Evolutionary conservation across 2,888 invertebrate genomes (phyloP).

Genomic region (Stenodema calcarata): DNA sequence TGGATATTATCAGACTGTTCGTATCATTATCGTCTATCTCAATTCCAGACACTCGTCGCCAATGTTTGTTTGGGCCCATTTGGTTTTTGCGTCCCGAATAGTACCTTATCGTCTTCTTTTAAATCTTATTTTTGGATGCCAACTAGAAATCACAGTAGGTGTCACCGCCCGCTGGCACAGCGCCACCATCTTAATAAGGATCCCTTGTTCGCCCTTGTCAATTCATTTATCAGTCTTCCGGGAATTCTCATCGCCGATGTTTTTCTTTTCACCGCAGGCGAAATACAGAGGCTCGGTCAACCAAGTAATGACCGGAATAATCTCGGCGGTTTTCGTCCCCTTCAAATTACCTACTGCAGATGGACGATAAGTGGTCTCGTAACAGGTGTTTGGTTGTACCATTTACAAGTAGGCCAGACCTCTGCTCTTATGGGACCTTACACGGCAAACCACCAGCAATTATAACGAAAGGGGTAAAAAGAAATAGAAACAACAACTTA

Average conservation of each 20-base stretch:
- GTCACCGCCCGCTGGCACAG: slow-evolving; percentile 35
- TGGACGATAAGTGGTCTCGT: no score
- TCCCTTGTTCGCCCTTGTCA: slow-evolving; percentile 41
- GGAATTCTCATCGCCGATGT: not conserved
- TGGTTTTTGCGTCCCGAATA: not conserved
- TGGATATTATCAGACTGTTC: no score
- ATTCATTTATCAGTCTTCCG: slow-evolving; percentile 40
- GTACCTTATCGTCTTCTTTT: not conserved
- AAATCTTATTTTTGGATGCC: slow-evolving; percentile 20
- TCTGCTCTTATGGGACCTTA: no score
- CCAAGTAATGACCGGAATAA: not conserved
- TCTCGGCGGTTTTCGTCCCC: not conserved
- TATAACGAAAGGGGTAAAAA: no score
- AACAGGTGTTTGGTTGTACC: no score
- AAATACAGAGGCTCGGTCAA: not conserved
- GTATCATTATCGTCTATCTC: no score
- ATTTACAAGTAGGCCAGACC: no score
- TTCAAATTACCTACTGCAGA: no score
- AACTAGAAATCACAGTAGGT: slow-evolving; percentile 38
- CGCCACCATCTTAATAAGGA: slow-evolving; percentile 36
- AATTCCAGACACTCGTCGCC: no score
- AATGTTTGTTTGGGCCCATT: slow-evolving; percentile 19
- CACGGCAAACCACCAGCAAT: no score
- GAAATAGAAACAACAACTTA: no score
- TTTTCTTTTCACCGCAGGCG: not conserved